Evolutionary conservation across 2,888 invertebrate genomes (phyloP).

Genomic region (Philereme vetulata): DNA sequence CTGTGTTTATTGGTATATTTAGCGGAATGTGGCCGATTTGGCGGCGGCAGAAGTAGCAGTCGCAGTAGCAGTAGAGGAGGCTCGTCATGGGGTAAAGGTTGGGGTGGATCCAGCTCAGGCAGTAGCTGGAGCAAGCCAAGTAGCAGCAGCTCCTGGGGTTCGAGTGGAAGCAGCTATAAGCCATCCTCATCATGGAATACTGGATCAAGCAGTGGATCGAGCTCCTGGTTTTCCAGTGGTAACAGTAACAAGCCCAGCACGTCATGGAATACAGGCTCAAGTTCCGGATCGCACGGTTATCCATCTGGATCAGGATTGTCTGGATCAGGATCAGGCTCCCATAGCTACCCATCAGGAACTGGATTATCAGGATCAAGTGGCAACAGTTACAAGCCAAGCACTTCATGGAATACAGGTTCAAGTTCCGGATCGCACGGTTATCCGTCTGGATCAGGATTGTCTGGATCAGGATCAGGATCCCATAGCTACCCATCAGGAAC

Average conservation of each 20-base stretch:
- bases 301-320: slow-evolving; percentile 41
- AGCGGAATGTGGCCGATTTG: slow-evolving; percentile 48
- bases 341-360: slow-evolving; percentile 30
- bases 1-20: slow-evolving; percentile 50
- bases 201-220: slow-evolving; percentile 21
- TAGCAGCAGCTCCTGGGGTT: slow-evolving; percentile 39
- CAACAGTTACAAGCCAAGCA: no score
- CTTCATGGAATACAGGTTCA: neutral
- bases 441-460: slow-evolving; percentile 39
- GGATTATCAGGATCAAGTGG: slow-evolving; percentile 26
- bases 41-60: slow-evolving; percentile 38
- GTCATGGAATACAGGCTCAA: slow-evolving; percentile 32
- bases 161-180: slow-evolving; percentile 35
- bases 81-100: slow-evolving; percentile 37
- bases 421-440: slow-evolving; percentile 23
- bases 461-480: slow-evolving; percentile 35
- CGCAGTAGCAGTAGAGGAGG: slow-evolving; percentile 40
- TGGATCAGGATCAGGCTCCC: slow-evolving; percentile 32
- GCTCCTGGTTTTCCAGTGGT: slow-evolving; percentile 25
- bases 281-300: slow-evolving; percentile 24
- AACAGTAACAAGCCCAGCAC: slow-evolving; percentile 35
- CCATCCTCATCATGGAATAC: slow-evolving; percentile 31
- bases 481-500: slow-evolving; percentile 30
- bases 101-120: slow-evolving; percentile 29
- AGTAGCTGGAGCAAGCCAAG: slow-evolving; percentile 21